Percentiles rank a stretch among this genome's conserved stretches.
Conservation (phyloP, 2,113 vertebrate species). For the Sisor rabdophorus region DNA sequence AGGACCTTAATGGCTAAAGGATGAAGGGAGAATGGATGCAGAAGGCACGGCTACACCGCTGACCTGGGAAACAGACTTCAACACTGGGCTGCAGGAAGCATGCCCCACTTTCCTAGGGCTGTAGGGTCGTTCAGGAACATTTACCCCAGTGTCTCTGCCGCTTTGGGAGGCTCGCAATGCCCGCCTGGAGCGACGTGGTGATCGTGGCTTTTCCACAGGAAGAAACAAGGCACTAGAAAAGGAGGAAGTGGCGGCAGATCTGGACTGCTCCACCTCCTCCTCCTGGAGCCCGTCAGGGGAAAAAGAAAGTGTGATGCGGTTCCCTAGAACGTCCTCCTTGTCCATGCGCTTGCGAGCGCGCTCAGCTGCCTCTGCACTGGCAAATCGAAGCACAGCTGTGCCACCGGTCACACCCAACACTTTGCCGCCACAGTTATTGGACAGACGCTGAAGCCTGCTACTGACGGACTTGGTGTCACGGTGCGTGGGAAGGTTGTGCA, state of each 20-base stretch:
- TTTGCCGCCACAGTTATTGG: conserved; percentile 96
- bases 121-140: conserved; percentile 74
- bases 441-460: conserved; percentile 89
- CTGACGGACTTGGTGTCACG: conserved; percentile 88
- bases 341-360: conserved; percentile 95
- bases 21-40: conserved; percentile 48
- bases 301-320: conserved; percentile 84
- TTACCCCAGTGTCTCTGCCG: conserved; percentile 60
- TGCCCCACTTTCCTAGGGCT: conserved; percentile 75
- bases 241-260: conserved; percentile 47
- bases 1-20: conserved; percentile 49
- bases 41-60: conserved; percentile 78
- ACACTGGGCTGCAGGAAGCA: conserved; percentile 49
- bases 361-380: conserved; percentile 83
- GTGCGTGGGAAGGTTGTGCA: conserved; percentile 91
- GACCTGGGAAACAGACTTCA: conserved; percentile 74
- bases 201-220: conserved; percentile 80
- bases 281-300: conserved; percentile 71
- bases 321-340: conserved; percentile 95
- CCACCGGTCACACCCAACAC: conserved; percentile 87
- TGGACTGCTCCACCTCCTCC: conserved; percentile 39
- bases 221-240: conserved; percentile 57
- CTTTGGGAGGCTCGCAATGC: conserved; percentile 75
- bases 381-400: conserved; percentile 86
- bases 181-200: conserved; percentile 83